Percentiles rank a stretch among this genome's conserved stretches.
These are phyloP conservation scores for Lontra canadensis DNA, from an alignment of 2,113 vertebrate species.

Conservation along the genomic window DNA sequence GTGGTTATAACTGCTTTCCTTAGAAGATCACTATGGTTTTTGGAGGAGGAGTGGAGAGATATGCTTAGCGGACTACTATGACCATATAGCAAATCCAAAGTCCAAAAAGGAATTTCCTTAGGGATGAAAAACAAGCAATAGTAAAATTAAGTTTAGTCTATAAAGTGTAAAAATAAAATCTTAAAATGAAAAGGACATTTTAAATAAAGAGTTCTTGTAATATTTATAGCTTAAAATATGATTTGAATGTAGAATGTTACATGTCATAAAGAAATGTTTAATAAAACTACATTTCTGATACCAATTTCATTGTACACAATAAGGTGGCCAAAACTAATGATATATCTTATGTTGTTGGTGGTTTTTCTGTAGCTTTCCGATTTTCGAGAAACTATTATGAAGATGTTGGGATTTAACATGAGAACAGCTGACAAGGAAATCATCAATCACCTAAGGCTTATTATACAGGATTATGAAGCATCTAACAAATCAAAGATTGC, in stretches of 20 bases:
- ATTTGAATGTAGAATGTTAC: constrained; percentile 9
- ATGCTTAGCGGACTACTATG: background rate
- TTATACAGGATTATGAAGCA: constrained; percentile 67
- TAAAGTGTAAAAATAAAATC: background rate
- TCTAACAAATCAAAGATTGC: constrained; percentile 59
- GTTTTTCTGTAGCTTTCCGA: constrained; percentile 60
- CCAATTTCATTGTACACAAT: background rate
- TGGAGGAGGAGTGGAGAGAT: background rate
- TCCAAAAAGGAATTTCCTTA: constrained; percentile 1
- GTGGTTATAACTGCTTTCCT: background rate
- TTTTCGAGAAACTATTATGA: constrained; percentile 74
- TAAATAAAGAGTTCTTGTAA: constrained; percentile 68
- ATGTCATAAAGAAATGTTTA: constrained; percentile 48
- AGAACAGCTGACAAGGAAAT: constrained; percentile 73
- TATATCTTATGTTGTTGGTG: constrained; percentile 7
- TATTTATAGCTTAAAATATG: constrained; percentile 65
- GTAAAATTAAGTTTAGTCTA: constrained; percentile 40
- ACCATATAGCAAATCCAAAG: constrained; percentile 17
- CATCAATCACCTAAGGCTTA: constrained; percentile 57
- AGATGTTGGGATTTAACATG: constrained; percentile 72
- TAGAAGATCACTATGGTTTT: background rate
- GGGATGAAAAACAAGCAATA: background rate
- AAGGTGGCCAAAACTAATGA: constrained; percentile 36
- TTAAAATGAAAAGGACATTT: constrained; percentile 35
- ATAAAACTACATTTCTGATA: constrained; percentile 32